These are phyloP conservation scores for Oedothorax gibbosus DNA, from an alignment of 1,140 invertebrate genomes.

Conservation along the genomic window DNA sequence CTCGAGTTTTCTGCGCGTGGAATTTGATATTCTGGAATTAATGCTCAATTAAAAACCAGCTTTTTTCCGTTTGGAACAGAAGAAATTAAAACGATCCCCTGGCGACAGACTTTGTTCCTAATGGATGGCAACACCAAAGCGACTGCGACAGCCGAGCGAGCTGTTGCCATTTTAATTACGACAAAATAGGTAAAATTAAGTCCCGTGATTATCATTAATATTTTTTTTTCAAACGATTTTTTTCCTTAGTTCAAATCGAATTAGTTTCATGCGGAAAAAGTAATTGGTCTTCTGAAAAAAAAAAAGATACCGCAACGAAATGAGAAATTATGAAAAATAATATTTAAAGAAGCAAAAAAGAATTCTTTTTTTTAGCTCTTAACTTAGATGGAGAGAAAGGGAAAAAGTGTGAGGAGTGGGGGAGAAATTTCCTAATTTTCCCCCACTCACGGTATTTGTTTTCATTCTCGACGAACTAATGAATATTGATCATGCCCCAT, in stretches of 20 bases:
- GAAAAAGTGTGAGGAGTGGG: conserved; percentile 23
- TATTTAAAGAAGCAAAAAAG: conserved; percentile 15
- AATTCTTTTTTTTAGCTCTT: not conserved
- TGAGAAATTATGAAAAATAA: not conserved
- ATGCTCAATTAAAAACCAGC: conserved; percentile 51
- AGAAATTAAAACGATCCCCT: conserved; percentile 27
- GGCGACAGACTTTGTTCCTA: conserved; percentile 11
- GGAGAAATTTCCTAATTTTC: conserved; percentile 24
- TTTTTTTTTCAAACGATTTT: not conserved
- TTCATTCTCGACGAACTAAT: conserved; percentile 50
- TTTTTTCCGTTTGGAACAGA: not conserved
- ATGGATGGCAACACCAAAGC: conserved; percentile 28
- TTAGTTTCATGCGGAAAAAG: conserved; percentile 32
- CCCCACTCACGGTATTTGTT: conserved; percentile 51
- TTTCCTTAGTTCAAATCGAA: conserved; percentile 33
- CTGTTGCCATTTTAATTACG: conserved; percentile 47
- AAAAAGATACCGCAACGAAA: conserved; percentile 7
- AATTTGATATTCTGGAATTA: conserved; percentile 43
- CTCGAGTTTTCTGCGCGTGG: not conserved
- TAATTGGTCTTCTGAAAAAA: conserved; percentile 22
- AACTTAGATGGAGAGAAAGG: not conserved
- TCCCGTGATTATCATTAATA: not conserved
- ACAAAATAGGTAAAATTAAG: conserved; percentile 52
- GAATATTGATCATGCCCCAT: conserved; percentile 57
- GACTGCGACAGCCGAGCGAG: not conserved